A percentile compares a stretch with the other conserved stretches of the same genome.
phyloP scores from a whole-genome alignment of 2,888 invertebrate genomes.

The Mythimna pallens region DNA sequence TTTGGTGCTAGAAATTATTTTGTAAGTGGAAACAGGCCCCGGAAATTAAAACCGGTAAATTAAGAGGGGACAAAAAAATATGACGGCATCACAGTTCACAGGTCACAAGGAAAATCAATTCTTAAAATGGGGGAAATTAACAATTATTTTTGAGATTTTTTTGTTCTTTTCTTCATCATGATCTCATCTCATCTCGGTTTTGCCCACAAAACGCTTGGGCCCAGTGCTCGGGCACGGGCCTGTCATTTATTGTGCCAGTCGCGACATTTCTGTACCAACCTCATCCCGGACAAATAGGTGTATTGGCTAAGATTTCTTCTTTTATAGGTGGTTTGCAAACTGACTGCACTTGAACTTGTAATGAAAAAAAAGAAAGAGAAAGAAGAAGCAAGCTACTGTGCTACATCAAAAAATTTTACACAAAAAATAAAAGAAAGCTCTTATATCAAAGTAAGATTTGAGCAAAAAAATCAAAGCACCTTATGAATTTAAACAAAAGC shows the following conservation, averaged over 20 bases:
- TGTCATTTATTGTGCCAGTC: no score
- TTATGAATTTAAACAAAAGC: conserved; percentile 51
- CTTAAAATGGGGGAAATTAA: conserved; percentile 22
- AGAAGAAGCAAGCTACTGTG: no score
- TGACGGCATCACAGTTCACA: conserved; percentile 29
- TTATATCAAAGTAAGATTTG: background rate
- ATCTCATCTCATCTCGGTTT: no score
- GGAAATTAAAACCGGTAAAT: conserved; percentile 70
- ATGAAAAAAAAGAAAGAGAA: no score
- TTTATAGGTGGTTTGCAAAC: no score
- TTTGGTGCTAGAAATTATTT: background rate
- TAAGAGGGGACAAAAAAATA: conserved; percentile 61
- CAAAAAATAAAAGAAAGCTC: background rate
- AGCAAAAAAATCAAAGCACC: conserved; percentile 30
- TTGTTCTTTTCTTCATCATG: no score
- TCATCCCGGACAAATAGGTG: no score
- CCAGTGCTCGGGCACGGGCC: no score
- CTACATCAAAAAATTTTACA: background rate
- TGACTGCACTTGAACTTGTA: no score
- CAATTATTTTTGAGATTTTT: conserved; percentile 25
- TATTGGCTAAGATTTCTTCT: no score
- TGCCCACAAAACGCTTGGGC: no score
- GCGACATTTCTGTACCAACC: no score
- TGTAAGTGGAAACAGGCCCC: conserved; percentile 33
- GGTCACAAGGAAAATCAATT: conserved; percentile 22